These are phyloP conservation scores for Notoglanidium macrostoma DNA, from an alignment of 2,797 vertebrate genomes.

Conservation along the genomic window DNA sequence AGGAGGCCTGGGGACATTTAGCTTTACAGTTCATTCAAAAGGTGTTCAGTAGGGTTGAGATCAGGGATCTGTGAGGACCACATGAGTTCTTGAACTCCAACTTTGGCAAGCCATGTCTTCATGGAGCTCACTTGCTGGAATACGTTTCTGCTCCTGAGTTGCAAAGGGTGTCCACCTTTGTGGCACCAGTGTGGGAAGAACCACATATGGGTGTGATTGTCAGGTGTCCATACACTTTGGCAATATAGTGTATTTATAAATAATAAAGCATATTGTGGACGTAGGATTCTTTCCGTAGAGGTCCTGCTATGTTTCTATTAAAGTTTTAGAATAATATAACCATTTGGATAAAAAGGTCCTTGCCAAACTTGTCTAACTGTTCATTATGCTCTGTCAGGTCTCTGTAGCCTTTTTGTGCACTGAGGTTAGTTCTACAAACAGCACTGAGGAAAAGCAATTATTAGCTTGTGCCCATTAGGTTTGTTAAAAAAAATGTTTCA, in stretches of 20 bases:
- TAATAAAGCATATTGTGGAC: neutral
- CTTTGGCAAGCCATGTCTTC: no score
- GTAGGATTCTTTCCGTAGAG: neutral
- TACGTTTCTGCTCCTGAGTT: neutral
- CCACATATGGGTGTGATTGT: neutral
- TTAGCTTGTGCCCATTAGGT: no score
- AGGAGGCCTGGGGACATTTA: neutral
- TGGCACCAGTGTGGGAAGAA: neutral
- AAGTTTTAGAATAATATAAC: neutral
- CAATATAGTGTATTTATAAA: neutral
- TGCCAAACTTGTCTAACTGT: neutral
- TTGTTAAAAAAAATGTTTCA: no score
- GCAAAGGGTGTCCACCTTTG: neutral
- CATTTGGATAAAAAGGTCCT: neutral
- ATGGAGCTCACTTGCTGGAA: no score
- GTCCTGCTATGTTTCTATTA: neutral
- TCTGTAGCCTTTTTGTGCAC: neutral
- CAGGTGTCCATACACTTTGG: neutral
- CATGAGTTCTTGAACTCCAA: neutral
- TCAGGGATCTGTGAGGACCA: neutral
- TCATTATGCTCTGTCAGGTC: neutral
- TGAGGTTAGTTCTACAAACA: no score
- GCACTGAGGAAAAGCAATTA: no score
- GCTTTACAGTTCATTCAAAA: neutral
- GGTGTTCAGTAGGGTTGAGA: neutral